Conservation (phyloP, 2,888 invertebrate species). For the Cyclophora albipunctata region DNA sequence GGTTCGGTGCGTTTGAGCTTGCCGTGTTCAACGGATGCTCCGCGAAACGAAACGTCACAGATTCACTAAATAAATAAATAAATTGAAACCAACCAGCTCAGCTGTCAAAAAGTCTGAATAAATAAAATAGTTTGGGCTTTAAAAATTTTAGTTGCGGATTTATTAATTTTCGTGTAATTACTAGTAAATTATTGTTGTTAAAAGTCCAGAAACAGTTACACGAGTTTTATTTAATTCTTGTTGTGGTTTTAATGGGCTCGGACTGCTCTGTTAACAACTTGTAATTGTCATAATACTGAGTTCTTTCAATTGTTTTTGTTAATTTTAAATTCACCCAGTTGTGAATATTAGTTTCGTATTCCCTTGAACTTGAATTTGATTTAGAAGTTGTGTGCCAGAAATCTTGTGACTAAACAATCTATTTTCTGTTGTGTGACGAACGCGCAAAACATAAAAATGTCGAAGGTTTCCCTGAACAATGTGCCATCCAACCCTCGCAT, state of each 20-base stretch:
- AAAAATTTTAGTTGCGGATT: neutral
- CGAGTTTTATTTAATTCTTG: too few relatives aligned
- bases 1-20: constrained; percentile 24
- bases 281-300: constrained; percentile 32
- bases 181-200: too few relatives aligned
- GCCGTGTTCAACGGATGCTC: constrained; percentile 22
- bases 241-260: constrained; percentile 25
- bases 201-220: too few relatives aligned
- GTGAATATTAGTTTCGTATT: constrained; percentile 39
- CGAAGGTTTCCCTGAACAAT: constrained; percentile 66
- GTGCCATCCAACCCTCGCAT: constrained; percentile 68
- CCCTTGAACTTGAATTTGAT: constrained; percentile 41
- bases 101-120: constrained; percentile 23
- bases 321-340: constrained; percentile 13
- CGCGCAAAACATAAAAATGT: constrained; percentile 42
- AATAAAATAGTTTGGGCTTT: too few relatives aligned
- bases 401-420: constrained; percentile 39
- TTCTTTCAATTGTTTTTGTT: constrained; percentile 39
- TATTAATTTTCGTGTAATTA: neutral
- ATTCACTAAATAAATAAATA: constrained; percentile 16
- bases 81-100: neutral
- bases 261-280: constrained; percentile 39
- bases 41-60: constrained; percentile 54
- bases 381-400: constrained; percentile 34
- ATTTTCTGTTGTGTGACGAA: constrained; percentile 34